Percentiles rank a stretch among this genome's conserved stretches.
phyloP scores from a whole-genome alignment of 1,140 invertebrate species.

The Heliconius congener region DNA sequence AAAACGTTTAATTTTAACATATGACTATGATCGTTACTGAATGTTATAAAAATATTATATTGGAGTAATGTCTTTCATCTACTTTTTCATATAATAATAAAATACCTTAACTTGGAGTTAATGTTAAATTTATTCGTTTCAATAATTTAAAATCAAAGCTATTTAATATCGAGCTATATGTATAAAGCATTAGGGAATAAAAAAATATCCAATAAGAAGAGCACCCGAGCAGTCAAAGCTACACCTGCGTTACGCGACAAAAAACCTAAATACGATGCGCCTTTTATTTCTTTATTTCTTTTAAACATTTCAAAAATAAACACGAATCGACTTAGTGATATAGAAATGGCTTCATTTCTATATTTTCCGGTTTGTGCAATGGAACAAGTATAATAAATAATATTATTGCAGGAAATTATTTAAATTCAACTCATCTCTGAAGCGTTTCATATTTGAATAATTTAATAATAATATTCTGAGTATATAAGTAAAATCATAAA shows the following conservation, averaged over 20 bases:
- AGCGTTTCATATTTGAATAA: not conserved
- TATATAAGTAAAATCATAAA: not conserved
- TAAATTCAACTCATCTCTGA: not conserved
- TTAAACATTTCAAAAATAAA: conserved; percentile 48
- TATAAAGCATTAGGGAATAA: conserved; percentile 41
- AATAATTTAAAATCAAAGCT: not conserved
- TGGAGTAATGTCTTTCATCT: no score
- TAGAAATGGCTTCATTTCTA: conserved; percentile 21
- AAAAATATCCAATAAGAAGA: conserved; percentile 48
- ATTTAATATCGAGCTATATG: conserved; percentile 19
- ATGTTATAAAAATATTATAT: no score
- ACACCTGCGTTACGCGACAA: conserved; percentile 74
- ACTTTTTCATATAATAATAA: no score
- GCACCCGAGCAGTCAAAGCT: conserved; percentile 47
- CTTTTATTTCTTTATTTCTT: conserved; percentile 45
- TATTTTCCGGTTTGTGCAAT: not conserved
- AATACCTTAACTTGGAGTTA: not conserved
- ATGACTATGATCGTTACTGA: no score
- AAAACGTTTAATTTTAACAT: no score
- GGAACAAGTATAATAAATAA: not conserved
- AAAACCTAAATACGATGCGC: conserved; percentile 56
- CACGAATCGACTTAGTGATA: conserved; percentile 34
- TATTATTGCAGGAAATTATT: not conserved
- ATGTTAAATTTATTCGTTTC: not conserved
- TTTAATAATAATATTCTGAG: not conserved